Evolutionary conservation across 2,113 vertebrate species (phyloP).

Genomic region (Hemiscyllium ocellatum): DNA sequence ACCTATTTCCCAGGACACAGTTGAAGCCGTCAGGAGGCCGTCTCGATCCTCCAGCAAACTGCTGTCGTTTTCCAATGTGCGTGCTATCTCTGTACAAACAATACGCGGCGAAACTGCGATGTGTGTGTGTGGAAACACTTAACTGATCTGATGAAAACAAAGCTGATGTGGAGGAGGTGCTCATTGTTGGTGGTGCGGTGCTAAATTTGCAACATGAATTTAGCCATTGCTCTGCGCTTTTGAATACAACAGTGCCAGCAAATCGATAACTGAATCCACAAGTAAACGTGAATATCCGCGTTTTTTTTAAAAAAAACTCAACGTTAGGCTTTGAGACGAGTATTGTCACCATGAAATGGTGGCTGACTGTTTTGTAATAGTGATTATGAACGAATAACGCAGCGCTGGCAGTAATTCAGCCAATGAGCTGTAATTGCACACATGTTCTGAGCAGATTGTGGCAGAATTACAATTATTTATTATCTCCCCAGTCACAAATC

Average conservation of each 20-base stretch:
- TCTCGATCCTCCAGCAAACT: not conserved
- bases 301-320: not conserved
- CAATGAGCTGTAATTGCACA: not conserved
- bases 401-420: not conserved
- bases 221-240: not conserved
- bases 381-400: not conserved
- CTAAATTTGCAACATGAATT: not conserved
- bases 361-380: not conserved
- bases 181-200: not conserved
- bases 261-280: not conserved
- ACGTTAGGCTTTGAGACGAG: conserved; percentile 2
- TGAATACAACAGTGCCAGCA: not conserved
- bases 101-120: not conserved
- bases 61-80: not conserved
- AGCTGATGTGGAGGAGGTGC: not conserved
- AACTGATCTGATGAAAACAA: not conserved
- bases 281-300: not conserved
- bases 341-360: not conserved
- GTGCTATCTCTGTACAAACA: not conserved
- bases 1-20: not conserved
- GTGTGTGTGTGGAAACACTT: not conserved
- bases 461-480: not conserved
- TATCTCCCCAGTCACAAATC: not conserved
- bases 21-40: no score
- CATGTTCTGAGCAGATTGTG: not conserved